Conservation (phyloP, 2,888 invertebrate species). For the Azorinus chamasolen region DNA sequence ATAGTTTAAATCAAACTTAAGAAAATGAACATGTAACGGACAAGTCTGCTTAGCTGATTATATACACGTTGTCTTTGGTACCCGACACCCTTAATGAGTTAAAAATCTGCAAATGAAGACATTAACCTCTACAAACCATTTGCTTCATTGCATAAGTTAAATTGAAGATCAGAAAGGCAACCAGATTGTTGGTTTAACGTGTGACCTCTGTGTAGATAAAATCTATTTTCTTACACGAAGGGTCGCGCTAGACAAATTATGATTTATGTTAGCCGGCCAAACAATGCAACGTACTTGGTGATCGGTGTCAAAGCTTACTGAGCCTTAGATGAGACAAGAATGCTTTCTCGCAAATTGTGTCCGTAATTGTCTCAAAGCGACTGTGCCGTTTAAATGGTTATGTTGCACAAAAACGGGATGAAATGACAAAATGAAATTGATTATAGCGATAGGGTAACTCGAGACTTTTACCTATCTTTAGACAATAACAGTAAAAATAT, state of each 20-base stretch:
- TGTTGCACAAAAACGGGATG: conserved; percentile 1
- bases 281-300: conserved; percentile 45
- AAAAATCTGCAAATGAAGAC: not conserved
- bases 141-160: conserved; percentile 20
- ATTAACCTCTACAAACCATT: not conserved
- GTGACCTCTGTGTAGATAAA: conserved; percentile 16
- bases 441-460: no score
- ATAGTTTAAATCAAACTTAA: no score
- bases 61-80: no score
- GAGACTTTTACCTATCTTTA: no score
- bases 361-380: conserved; percentile 11
- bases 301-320: conserved; percentile 8
- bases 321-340: conserved; percentile 7
- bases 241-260: conserved; percentile 19
- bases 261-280: conserved; percentile 38
- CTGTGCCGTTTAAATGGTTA: conserved; percentile 13
- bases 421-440: no score
- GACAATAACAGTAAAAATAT: no score
- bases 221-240: conserved; percentile 8
- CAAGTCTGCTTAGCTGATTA: no score
- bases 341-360: conserved; percentile 21
- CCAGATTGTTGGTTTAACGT: conserved; percentile 15
- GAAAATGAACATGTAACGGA: no score
- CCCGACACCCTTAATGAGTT: conserved; percentile 1
- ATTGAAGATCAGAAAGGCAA: conserved; percentile 12